Conservation (phyloP, 2,797 vertebrate species). For the Acomys russatus region DNA sequence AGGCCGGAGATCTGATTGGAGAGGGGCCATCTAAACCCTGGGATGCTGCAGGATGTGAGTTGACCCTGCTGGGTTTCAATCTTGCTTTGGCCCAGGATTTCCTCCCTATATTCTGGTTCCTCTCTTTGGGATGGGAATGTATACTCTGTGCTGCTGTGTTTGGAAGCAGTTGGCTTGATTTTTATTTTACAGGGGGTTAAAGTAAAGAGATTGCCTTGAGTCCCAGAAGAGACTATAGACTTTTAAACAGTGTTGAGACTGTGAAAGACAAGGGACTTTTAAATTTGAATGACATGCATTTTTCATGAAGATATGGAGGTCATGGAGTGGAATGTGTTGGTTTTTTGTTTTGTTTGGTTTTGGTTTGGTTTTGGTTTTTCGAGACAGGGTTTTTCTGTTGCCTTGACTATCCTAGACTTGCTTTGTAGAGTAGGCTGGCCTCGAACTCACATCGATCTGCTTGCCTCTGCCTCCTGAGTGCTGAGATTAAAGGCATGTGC, state of each 20-base stretch:
- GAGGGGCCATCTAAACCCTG: neutral
- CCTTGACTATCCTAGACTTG: too few species aligned
- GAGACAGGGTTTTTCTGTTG: too few species aligned
- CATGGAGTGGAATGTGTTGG: neutral
- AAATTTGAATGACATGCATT: neutral
- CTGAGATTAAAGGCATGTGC: too few species aligned
- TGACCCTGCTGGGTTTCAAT: neutral
- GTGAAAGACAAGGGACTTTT: neutral
- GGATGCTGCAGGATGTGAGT: neutral
- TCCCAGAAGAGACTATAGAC: neutral
- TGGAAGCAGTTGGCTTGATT: neutral
- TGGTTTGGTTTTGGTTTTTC: too few species aligned
- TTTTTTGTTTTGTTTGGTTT: too few species aligned
- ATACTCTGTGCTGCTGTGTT: neutral
- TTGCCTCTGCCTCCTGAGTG: too few species aligned
- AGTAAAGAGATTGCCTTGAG: neutral
- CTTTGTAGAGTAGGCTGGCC: too few species aligned
- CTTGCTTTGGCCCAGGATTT: neutral
- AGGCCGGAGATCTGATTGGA: neutral
- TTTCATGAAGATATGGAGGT: neutral
- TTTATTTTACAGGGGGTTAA: neutral
- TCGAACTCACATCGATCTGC: too few species aligned
- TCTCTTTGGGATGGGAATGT: neutral
- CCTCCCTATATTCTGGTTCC: neutral
- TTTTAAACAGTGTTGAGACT: neutral